phyloP scores from a whole-genome alignment of 2,797 vertebrate species.

The Lagocephalus sceleratus region DNA sequence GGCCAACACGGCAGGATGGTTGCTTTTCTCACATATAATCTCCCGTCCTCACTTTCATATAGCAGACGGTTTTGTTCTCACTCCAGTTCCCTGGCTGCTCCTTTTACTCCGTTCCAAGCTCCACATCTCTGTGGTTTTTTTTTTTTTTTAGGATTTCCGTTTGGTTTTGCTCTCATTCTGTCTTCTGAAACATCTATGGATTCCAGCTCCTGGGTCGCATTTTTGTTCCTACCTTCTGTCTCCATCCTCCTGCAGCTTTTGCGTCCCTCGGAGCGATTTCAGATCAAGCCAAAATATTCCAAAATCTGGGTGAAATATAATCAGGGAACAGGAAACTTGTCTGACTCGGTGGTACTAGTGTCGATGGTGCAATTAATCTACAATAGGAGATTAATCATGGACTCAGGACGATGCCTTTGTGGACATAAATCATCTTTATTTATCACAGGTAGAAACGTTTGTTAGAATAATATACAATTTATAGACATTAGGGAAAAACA shows the following conservation, averaged over 20 bases:
- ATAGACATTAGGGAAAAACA: no score
- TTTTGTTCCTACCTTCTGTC: constrained; percentile 14
- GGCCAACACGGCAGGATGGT: constrained; percentile 44
- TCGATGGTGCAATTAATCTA: neutral
- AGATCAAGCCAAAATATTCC: constrained; percentile 26
- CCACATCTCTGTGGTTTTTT: constrained; percentile 9
- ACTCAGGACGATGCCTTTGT: neutral
- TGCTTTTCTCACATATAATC: constrained; percentile 31
- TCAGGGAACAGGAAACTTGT: constrained; percentile 6
- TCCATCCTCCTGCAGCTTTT: constrained; percentile 21
- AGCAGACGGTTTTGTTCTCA: constrained; percentile 34
- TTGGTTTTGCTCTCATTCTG: constrained; percentile 48
- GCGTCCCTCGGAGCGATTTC: neutral
- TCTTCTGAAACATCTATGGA: constrained; percentile 38
- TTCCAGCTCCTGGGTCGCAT: constrained; percentile 34
- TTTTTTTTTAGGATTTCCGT: constrained; percentile 19
- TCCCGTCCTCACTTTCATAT: constrained; percentile 25
- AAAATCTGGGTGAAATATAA: constrained; percentile 36
- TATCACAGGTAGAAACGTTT: constrained; percentile 2
- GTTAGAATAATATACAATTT: neutral
- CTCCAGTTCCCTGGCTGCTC: constrained; percentile 21
- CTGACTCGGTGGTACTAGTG: constrained; percentile 8
- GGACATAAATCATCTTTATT: neutral
- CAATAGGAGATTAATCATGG: neutral
- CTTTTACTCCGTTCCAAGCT: constrained; percentile 23